Evolutionary conservation across 2,797 vertebrate species (phyloP).

Genomic region (Xenops minutus): DNA sequence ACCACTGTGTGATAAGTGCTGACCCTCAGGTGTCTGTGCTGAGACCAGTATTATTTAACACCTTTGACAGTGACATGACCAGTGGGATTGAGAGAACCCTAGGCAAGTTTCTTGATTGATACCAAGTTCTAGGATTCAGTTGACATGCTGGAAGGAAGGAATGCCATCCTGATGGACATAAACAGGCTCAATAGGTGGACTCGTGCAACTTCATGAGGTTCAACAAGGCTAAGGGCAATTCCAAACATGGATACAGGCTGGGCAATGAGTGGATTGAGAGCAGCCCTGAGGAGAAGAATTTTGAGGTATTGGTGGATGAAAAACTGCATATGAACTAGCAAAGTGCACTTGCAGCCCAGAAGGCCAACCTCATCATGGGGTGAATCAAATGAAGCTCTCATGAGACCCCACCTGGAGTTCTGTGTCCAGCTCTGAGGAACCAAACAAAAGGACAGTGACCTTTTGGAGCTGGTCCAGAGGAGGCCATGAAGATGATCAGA

Average conservation of each 20-base stretch:
- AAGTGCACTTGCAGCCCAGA: background rate
- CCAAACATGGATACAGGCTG: background rate
- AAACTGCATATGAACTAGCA: background rate
- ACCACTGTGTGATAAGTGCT: background rate
- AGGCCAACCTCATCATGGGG: background rate
- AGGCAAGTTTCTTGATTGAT: background rate
- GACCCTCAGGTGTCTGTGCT: background rate
- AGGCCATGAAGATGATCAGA: background rate
- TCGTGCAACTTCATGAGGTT: background rate
- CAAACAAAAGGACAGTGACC: background rate
- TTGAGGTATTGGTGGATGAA: background rate
- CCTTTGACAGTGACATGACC: background rate
- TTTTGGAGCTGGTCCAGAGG: background rate
- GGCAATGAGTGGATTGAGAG: background rate
- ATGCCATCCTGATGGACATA: background rate
- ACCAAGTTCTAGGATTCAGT: background rate
- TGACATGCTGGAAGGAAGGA: background rate
- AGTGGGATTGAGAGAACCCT: background rate
- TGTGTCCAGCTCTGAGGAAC: background rate
- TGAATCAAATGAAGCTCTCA: background rate
- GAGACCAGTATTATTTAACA: background rate
- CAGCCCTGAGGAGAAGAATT: background rate
- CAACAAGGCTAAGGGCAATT: background rate
- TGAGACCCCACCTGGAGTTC: background rate
- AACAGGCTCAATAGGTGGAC: background rate